Evolutionary conservation across 2,797 vertebrate genomes (phyloP), one percentile per base, ranked within the genome.

Genomic region (Tragelaphus oryx): DNA sequence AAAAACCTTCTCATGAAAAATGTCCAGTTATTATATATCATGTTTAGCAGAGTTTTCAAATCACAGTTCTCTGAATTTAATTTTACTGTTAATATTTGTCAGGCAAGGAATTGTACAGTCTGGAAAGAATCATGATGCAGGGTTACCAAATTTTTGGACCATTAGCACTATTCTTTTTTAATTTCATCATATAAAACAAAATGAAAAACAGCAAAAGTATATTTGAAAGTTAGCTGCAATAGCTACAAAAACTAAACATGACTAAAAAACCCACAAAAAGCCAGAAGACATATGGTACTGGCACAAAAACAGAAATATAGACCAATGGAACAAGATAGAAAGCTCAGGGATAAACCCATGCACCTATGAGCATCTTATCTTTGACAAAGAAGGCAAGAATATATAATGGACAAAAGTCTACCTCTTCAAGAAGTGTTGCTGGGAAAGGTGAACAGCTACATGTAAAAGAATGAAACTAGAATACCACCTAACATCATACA

Each of bases 1-100:
- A 81, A 65, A 88, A 88, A 6, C 52, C 24, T 92, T 71, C 37
- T 54, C 18, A 52, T 48, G 50, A 91, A 80, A 62, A 86, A 76
- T 24, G 30, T 55, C 80, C 89, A 75, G 14, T 41, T 68, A 8
- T 50, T 55, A 52, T 48, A 22, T 2, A 30, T 6, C 78, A 20
- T 22, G 52, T 79, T 91, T 71, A 92, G 48, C 12, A n/a, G 18
- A 57, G 91, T 75, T 89, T 87, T 44, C 85, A 33, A 87, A 52
- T n/a, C 62, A 71, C 11, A 59, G 33, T 78, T 93, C 82, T 87
- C 54, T 79, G 46, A 92, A 84, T 52, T 90, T 95, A 46, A 92
- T 60, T 81, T 92, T 74, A 74, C 26, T 88, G 52, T 81, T 82
- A 54, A 20, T 52, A 89, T 52, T 74, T 90, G 26, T 37, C 54